Conservation (phyloP, 2,888 invertebrate genomes). For the Argyresthia albistria region DNA sequence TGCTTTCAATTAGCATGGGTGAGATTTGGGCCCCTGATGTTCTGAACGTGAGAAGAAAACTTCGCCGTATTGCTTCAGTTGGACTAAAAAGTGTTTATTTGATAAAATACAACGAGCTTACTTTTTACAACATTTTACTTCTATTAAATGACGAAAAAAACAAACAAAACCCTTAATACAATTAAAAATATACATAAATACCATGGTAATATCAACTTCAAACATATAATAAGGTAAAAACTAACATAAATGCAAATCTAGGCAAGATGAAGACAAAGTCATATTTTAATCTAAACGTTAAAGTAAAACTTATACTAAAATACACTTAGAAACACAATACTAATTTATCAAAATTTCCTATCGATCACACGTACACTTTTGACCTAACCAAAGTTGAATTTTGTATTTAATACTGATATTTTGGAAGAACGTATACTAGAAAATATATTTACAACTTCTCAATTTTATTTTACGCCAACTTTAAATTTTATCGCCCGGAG, state of each 20-base stretch:
- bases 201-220: constrained; percentile 65
- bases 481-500: constrained; percentile 59
- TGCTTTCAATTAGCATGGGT: no score
- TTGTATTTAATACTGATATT: constrained; percentile 73
- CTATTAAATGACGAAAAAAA: constrained; percentile 63
- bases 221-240: constrained; percentile 51
- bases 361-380: constrained; percentile 70
- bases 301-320: constrained; percentile 43
- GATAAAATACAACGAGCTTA: constrained; percentile 74
- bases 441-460: constrained; percentile 66
- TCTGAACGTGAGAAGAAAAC: constrained; percentile 38
- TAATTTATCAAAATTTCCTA: constrained; percentile 50
- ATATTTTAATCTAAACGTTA: constrained; percentile 29
- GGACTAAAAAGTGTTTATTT: constrained; percentile 74
- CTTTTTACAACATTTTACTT: constrained; percentile 73
- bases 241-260: constrained; percentile 70
- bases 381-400: constrained; percentile 70
- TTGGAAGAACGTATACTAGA: constrained; percentile 63
- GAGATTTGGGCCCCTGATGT: no score
- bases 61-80: constrained; percentile 64
- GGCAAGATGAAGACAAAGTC: constrained; percentile 60
- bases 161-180: constrained; percentile 69
- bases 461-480: constrained; percentile 46
- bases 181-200: constrained; percentile 71
- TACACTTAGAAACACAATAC: constrained; percentile 34